phyloP scores from a whole-genome alignment of 2,888 invertebrate genomes.

The Calameuta filiformis region DNA sequence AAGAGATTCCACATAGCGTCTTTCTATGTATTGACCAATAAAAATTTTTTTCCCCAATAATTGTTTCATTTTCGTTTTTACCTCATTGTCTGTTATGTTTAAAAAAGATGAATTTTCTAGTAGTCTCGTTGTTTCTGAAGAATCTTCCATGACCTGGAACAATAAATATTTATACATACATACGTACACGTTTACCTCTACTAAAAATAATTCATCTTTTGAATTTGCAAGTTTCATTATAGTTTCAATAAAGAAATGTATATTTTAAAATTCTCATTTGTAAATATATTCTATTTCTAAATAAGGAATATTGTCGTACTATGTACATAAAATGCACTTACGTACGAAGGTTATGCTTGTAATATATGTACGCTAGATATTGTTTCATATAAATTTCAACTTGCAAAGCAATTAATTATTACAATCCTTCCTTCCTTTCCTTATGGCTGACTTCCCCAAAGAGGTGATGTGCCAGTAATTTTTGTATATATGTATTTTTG shows the following conservation, averaged over 20 bases:
- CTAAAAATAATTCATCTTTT: not conserved
- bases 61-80: not conserved
- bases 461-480: not conserved
- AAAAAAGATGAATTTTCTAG: not conserved
- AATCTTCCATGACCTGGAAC: not conserved
- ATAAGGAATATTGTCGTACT: not conserved
- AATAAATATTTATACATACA: not conserved
- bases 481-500: not conserved
- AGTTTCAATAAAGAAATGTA: not conserved
- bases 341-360: not conserved
- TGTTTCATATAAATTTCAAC: not conserved
- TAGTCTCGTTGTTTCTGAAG: not conserved
- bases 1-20: slow-evolving; percentile 42
- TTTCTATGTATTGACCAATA: slow-evolving; percentile 45
- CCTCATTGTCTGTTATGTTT: not conserved
- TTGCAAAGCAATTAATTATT: not conserved
- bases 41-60: slow-evolving; percentile 33
- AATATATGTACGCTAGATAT: not conserved
- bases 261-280: not conserved
- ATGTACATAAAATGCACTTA: not conserved
- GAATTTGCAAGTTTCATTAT: not conserved
- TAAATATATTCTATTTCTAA: not conserved
- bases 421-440: not conserved
- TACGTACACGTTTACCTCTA: not conserved
- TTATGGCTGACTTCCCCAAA: no score